Conservation (phyloP, 1,140 invertebrate species). For the Heliconius eleuchia region DNA sequence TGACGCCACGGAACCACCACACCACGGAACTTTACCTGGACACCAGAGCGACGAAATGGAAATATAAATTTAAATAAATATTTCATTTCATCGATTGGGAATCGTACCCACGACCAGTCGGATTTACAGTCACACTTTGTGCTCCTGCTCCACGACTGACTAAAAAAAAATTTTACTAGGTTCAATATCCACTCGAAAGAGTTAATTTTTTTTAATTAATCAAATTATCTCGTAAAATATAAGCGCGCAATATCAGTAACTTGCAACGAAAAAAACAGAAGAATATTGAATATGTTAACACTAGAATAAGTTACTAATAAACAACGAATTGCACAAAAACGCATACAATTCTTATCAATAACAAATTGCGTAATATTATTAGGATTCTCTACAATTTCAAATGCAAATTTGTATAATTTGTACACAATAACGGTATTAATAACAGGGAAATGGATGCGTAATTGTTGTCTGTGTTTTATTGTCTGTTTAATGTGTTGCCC, state of each 20-base stretch:
- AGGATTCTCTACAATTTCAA: not conserved
- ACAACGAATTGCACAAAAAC: not conserved
- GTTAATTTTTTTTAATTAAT: not conserved
- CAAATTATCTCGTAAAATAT: too few relatives aligned
- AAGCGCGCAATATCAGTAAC: too few relatives aligned
- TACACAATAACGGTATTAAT: constrained; percentile 3
- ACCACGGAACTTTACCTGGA: too few relatives aligned
- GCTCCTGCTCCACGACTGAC: too few relatives aligned
- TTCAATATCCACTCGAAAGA: not conserved
- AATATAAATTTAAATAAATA: too few relatives aligned
- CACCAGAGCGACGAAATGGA: too few relatives aligned
- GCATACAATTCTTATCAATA: not conserved
- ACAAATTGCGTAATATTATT: not conserved
- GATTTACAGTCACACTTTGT: too few relatives aligned
- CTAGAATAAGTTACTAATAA: too few relatives aligned
- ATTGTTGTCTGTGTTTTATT: not conserved
- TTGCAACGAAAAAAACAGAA: not conserved
- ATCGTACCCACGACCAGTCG: too few relatives aligned
- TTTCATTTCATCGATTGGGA: too few relatives aligned
- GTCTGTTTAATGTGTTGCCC: not conserved
- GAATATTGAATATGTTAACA: not conserved
- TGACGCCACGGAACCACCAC: too few relatives aligned
- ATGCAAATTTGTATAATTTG: not conserved
- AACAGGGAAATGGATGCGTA: not conserved
- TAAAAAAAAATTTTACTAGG: not conserved